These are phyloP conservation scores for Octomys mimax DNA, from an alignment of 2,797 vertebrate genomes.

Conservation along the genomic window DNA sequence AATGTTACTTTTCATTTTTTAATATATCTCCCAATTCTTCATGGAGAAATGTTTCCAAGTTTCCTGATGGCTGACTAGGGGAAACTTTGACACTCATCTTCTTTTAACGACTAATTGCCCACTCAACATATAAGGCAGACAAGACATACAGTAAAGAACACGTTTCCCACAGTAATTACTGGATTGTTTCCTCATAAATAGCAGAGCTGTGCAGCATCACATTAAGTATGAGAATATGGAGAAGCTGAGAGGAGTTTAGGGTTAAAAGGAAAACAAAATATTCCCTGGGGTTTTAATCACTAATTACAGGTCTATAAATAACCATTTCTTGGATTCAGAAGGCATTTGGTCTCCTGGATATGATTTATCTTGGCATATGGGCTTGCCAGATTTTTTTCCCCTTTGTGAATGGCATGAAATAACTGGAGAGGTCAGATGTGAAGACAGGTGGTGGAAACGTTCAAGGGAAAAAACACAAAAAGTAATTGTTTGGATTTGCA, in stretches of 20 bases:
- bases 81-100: conserved; percentile 37
- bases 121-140: conserved; percentile 26
- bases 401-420: conserved; percentile 62
- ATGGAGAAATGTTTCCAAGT: background rate
- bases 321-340: conserved; percentile 65
- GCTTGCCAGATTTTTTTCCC: conserved; percentile 48
- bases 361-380: conserved; percentile 76
- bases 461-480: conserved; percentile 33
- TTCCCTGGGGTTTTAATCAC: conserved; percentile 77
- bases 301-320: conserved; percentile 81
- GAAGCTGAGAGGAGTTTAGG: conserved; percentile 71
- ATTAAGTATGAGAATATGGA: conserved; percentile 14
- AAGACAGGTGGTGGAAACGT: conserved; percentile 78
- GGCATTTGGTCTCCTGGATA: conserved; percentile 65
- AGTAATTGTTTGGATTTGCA: conserved; percentile 60
- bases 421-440: conserved; percentile 66
- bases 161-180: conserved; percentile 62
- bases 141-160: background rate
- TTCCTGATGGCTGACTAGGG: conserved; percentile 27
- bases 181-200: conserved; percentile 52
- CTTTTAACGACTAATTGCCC: conserved; percentile 61
- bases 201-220: background rate
- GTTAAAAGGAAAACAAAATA: conserved; percentile 80
- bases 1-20: conserved; percentile 40
- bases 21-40: conserved; percentile 15